Base-by-base conservation (phyloP, 2,113 vertebrate species). In the Mobula hypostoma region DNA sequence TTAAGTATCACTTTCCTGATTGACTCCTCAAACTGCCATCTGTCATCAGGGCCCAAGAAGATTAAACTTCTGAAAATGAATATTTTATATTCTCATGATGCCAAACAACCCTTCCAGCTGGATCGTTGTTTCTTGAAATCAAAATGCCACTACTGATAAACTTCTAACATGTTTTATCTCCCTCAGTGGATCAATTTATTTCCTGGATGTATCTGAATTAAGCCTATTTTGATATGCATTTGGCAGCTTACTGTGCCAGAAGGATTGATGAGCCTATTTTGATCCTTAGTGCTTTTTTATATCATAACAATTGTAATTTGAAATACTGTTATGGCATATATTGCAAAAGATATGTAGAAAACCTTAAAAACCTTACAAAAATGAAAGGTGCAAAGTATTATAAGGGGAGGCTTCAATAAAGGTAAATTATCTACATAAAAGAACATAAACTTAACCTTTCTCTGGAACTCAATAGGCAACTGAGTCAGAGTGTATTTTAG, bases 1-100 rank as follows among this genome's bases (percentile, higher is more conserved):
- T 93, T 74, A 56, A 74, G 70, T 56, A 93, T 74, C 40, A 40
- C 85, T 90, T 66, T 90, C 61, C 29, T 90, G 85, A 68, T 90
- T 68, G 85, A 90, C 85, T 88, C 83, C 29, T 88, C 17, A 17
- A 92, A 21, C 32, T 74, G 21, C 91, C 91, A 76, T 74, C 91
- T 74, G 66, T 56, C 72, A 68, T 74, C 70, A 76, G 48, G 91
- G 36, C 32, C 32, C 70, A 93, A 29, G 40, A 36, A 56, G 91
- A 29, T 8, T 29, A 93, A 74, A 74, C 40, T 40, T 56, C 11
- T 2, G 68, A 56, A 93, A 76, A 76, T 48, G 19, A 90, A 40
- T 93, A 36, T 40, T 36, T 72, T 40, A 72, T 21, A 63, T 72
- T 92, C 90, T 63, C 29, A 68, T 66, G 14, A 72, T 9, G 40